Evolutionary conservation across 2,888 invertebrate species (phyloP).

Genomic region (Idaea dimidiata): DNA sequence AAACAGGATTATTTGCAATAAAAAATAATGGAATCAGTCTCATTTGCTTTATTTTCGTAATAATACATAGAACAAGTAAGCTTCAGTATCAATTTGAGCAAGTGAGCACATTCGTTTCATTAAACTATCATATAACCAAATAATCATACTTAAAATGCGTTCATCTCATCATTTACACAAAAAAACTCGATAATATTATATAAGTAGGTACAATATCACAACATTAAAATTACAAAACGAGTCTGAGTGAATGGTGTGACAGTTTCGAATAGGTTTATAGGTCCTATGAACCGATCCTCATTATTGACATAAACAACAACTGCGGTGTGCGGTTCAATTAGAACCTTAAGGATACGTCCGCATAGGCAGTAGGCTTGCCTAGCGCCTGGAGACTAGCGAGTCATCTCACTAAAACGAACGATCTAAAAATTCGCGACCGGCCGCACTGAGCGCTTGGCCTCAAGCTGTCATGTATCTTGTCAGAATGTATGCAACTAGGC

Average conservation of each 20-base stretch:
- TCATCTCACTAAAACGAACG: too few relatives aligned
- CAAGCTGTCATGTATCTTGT: too few relatives aligned
- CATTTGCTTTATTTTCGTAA: constrained; percentile 62
- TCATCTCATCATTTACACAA: background rate
- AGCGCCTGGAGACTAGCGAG: too few relatives aligned
- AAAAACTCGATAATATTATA: constrained; percentile 5
- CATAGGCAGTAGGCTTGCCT: too few relatives aligned
- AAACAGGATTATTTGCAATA: constrained; percentile 25
- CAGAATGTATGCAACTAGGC: too few relatives aligned
- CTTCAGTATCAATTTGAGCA: constrained; percentile 42
- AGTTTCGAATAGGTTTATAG: background rate
- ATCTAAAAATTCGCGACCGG: too few relatives aligned
- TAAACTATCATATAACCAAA: constrained; percentile 14
- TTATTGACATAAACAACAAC: background rate
- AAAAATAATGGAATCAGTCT: constrained; percentile 61
- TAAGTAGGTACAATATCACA: constrained; percentile 1
- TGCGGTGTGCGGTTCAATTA: background rate
- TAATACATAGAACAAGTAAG: constrained; percentile 40
- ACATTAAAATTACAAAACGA: constrained; percentile 1
- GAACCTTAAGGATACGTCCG: too few relatives aligned
- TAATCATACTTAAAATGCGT: constrained; percentile 25
- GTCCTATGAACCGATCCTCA: background rate
- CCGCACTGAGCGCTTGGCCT: too few relatives aligned
- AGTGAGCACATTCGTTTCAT: background rate
- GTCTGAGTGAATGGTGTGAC: constrained; percentile 1